Conservation (phyloP, 2,113 vertebrate genomes). For the Oncorhynchus mykiss region DNA sequence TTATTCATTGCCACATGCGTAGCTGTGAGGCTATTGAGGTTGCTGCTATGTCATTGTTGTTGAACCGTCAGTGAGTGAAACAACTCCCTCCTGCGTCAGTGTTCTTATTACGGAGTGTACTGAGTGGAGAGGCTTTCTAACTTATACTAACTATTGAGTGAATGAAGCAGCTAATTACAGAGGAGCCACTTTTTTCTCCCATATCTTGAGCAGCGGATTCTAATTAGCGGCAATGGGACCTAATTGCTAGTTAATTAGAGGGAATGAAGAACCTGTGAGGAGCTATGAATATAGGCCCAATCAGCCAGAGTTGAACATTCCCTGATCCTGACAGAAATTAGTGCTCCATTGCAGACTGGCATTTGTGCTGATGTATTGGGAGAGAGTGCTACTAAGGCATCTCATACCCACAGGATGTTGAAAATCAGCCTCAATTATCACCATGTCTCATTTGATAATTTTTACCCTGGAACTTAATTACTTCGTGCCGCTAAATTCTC, state of each 20-base stretch:
- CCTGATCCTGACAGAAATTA: constrained; percentile 16
- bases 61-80: not conserved
- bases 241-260: constrained; percentile 46
- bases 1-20: not conserved
- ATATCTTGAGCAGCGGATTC: constrained; percentile 23
- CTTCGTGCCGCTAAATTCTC: not conserved
- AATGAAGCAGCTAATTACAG: constrained; percentile 15
- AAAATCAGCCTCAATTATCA: constrained; percentile 24
- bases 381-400: constrained; percentile 1
- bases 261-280: constrained; percentile 13
- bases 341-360: not conserved
- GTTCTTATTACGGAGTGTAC: not conserved
- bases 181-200: constrained; percentile 5
- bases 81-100: not conserved
- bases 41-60: not conserved
- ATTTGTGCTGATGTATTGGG: constrained; percentile 6
- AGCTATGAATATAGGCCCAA: constrained; percentile 4
- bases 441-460: constrained; percentile 23
- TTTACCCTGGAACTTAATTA: not conserved
- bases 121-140: not conserved
- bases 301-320: not conserved
- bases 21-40: no score
- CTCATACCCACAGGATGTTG: constrained; percentile 5
- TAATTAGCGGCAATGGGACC: constrained; percentile 42
- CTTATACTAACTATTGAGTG: not conserved